phyloP scores from a whole-genome alignment of 1,140 invertebrate species.

The Idris sp. region DNA sequence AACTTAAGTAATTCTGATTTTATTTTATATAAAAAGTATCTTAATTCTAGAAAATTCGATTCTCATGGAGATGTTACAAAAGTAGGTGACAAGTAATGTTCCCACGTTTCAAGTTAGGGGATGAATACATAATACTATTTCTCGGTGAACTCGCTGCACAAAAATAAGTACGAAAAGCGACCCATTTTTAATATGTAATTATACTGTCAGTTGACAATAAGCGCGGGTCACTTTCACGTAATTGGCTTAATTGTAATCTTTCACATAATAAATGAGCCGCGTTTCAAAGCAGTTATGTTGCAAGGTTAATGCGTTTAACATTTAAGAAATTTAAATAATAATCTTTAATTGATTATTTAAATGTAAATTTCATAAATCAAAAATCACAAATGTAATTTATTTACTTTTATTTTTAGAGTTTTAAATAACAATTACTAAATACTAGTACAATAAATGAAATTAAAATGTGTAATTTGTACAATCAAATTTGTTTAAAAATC shows the following conservation, averaged over 20 bases:
- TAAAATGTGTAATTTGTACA: no score
- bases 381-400: no score
- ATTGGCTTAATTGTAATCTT: slow-evolving; percentile 57
- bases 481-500: no score
- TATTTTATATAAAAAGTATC: slow-evolving; percentile 29
- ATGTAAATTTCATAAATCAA: no score
- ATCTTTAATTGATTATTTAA: no score
- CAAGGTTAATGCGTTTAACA: slow-evolving; percentile 19
- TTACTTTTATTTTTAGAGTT: no score
- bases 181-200: slow-evolving; percentile 30
- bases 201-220: slow-evolving; percentile 41
- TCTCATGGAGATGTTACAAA: slow-evolving; percentile 47
- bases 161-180: slow-evolving; percentile 43
- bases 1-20: no score
- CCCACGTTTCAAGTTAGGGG: slow-evolving; percentile 42
- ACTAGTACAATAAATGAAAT: no score
- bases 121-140: slow-evolving; percentile 42
- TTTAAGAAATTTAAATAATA: not conserved
- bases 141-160: slow-evolving; percentile 10
- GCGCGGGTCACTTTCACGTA: slow-evolving; percentile 49
- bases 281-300: slow-evolving; percentile 11
- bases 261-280: slow-evolving; percentile 38
- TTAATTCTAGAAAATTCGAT: slow-evolving; percentile 50
- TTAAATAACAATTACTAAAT: no score
- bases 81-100: slow-evolving; percentile 58